Conservation (phyloP, 92 coral and sea anemone genomes). For the Isaurus tuberculatus region DNA sequence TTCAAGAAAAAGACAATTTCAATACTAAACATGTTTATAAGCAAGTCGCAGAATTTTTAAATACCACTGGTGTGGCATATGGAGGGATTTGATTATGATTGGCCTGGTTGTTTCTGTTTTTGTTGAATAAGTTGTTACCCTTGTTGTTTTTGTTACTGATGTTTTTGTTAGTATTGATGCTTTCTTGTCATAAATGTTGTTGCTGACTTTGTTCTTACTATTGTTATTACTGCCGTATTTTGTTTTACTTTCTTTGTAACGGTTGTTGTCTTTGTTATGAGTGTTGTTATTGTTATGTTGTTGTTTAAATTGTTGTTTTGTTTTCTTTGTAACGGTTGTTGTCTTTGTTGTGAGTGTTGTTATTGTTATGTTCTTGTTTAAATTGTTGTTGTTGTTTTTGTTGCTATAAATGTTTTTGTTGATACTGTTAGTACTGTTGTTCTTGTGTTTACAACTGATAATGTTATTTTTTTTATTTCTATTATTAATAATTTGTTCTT, state of each 20-base stretch:
- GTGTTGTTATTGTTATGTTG: not conserved
- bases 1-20: no score
- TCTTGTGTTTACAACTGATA: no score
- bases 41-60: no score
- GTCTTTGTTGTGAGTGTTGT: not conserved
- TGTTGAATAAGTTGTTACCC: no score
- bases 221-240: not conserved
- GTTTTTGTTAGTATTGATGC: not conserved
- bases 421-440: no score
- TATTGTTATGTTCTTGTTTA: not conserved
- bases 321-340: not conserved
- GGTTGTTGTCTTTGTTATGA: not conserved
- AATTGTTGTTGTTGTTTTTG: not conserved
- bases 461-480: no score
- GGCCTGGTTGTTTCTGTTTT: not conserved
- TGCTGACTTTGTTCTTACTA: not conserved
- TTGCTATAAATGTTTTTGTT: no score
- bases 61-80: no score
- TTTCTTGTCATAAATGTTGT: not conserved
- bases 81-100: not conserved
- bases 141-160: not conserved
- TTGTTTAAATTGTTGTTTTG: no score
- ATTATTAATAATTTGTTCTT: no score
- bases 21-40: no score
- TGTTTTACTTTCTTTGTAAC: not conserved